These are phyloP conservation scores for Anastrepha ludens DNA, from an alignment of 1,140 invertebrate species.

Conservation along the genomic window DNA sequence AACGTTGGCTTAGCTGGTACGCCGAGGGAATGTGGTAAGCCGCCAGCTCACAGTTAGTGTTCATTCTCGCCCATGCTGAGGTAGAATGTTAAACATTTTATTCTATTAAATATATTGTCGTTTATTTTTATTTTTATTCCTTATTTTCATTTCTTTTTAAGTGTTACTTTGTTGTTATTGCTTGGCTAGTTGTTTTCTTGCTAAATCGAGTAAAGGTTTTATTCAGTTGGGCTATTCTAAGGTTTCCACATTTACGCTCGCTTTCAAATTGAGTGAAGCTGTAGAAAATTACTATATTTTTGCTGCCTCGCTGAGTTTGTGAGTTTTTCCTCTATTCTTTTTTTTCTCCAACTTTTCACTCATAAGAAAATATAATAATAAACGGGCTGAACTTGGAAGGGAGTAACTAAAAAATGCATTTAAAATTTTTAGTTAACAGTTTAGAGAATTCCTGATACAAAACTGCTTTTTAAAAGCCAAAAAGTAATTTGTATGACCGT, in stretches of 20 bases:
- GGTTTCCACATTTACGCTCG: neutral
- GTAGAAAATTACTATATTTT: neutral
- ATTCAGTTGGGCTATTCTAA: neutral
- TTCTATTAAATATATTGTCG: neutral
- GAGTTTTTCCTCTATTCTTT: too few relatives aligned
- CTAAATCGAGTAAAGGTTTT: neutral
- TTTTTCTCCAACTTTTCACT: too few relatives aligned
- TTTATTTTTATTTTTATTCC: neutral
- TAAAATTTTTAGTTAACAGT: too few relatives aligned
- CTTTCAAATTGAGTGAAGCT: neutral
- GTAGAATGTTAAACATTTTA: neutral
- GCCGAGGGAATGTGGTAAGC: constrained; percentile 31
- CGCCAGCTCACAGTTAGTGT: constrained; percentile 8
- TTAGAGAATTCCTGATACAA: too few relatives aligned
- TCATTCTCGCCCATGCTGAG: neutral
- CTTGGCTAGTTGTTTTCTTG: neutral
- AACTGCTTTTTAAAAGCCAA: too few relatives aligned
- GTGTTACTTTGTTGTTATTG: neutral
- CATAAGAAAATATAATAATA: too few relatives aligned
- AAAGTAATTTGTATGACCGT: too few relatives aligned
- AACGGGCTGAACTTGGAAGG: too few relatives aligned
- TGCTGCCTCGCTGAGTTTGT: neutral
- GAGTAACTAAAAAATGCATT: too few relatives aligned
- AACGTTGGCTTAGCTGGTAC: constrained; percentile 41
- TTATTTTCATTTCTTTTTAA: neutral